Evolutionary conservation across 2,888 invertebrate genomes (phyloP), one percentile per base, ranked within the genome.

Genomic region (Agrotis clavis): DNA sequence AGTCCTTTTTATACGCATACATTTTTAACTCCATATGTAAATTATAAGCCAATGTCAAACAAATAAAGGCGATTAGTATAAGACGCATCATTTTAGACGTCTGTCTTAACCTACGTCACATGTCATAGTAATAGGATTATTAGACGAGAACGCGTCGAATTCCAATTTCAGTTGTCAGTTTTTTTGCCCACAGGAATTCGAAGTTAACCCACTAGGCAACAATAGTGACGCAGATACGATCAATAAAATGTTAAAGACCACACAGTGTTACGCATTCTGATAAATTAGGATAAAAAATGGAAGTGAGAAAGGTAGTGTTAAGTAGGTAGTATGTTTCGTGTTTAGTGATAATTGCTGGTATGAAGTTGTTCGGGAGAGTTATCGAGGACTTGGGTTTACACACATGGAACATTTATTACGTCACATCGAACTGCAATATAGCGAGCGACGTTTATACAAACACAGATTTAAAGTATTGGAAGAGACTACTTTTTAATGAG

Each of bases 111-210:
- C 86, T 88, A 82, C 82, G 87, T 90, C 90, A 89, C 87, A 86
- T 89, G 92, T 92, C 91, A 91, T 75, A 71, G 71, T 92, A 93
- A 93, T 93, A 93, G 92, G 94, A 94, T 95, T 94, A 94, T 86
- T 89, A 87, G 90, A 91, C 86, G 86, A 79, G 81, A 79, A 80
- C 80, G 79, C 82, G 78, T 82, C 82, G 84, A 90, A 90, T 90
- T 90, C 75, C 70, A 88, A 87, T 87, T 88, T 88, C 71, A 86
- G 68, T 50, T 85, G 76, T 83, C 83, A 81, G 67, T 71, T 83
- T 86, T 85, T 59, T 88, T 81, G 67, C 84, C 83, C 77, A 67
- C 64, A 79, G 80, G 86, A 87, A 88, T 88, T 88, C 67, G 56
- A 77, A 84, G 84, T 86, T 87, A 87, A 87, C 83, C 79, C 82